Evolutionary conservation across 2,113 vertebrate genomes (phyloP), one percentile per base, ranked within the genome.

Genomic region (Hylia prasina): DNA sequence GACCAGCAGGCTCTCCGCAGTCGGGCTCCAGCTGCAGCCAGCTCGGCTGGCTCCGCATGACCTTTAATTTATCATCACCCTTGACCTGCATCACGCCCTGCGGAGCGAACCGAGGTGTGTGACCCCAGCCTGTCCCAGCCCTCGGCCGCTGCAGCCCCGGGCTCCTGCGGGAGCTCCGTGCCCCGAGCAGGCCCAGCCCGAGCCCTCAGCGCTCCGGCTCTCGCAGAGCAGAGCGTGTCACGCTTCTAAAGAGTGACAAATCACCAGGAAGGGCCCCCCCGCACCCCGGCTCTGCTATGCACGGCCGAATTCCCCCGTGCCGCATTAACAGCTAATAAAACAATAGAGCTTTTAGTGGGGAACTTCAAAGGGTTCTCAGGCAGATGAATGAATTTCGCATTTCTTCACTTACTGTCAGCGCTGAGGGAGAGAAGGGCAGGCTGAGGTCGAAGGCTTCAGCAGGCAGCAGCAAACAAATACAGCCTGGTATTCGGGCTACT

Each of bases 301-400:
- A 0, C 89, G 61, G 92, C 78, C 31, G 0, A 94, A 95, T 94
- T 97, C 95, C 95, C 96, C 60, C 10, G 70, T 63, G 96, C 48
- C 63, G 4, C 94, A 90, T 97, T 96, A 96, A 95, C 94, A 97
- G 94, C 96, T 96, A 97, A 97, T 97, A 97, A 97, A 97, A 97
- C 96, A 97, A 97, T 94, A 97, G 92, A 92, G 93, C 93, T 97
- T 96, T 97, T 96, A 97, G 96, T 88, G 90, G 77, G 33, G 69
- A 69, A 97, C 96, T 96, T 97, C 96, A 97, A 95, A 95, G 91
- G 88, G 22, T 63, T 86, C 91, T 82, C 40, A 20, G 96, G 87
- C 93, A 97, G 96, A 97, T 96, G 96, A 94, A 97, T 98, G 96
- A 96, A 97, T 97, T 96, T 87, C 84, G 82, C 94, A 93, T 90